phyloP scores from a whole-genome alignment of 2,113 vertebrate species.

The human (Homo sapiens) region DNA sequence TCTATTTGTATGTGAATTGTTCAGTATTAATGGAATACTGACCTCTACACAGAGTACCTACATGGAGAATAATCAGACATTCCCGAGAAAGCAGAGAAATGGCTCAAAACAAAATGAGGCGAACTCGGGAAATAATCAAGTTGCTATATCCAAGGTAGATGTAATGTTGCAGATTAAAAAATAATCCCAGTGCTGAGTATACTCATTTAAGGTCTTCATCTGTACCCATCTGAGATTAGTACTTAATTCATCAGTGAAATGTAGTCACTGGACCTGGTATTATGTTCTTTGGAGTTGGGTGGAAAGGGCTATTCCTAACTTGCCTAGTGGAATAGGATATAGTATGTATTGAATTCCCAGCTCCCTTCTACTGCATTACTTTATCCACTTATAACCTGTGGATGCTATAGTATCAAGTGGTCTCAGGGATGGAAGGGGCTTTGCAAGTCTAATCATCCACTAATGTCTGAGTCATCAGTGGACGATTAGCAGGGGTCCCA shows the following conservation, averaged over 20 bases:
- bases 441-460: neutral
- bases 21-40: slow-evolving; percentile 52
- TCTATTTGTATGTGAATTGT: slow-evolving; percentile 57
- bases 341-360: neutral
- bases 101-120: slow-evolving; percentile 39
- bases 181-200: neutral
- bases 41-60: slow-evolving; percentile 1
- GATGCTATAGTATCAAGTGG: neutral
- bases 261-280: neutral
- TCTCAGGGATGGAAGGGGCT: neutral
- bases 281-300: neutral
- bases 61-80: slow-evolving; percentile 2
- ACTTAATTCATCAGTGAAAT: neutral
- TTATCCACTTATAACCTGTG: neutral
- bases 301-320: neutral
- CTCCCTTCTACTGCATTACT: neutral
- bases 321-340: neutral
- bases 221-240: neutral
- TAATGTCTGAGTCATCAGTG: neutral
- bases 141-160: neutral
- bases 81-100: slow-evolving; percentile 29
- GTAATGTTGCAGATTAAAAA: neutral
- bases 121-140: neutral
- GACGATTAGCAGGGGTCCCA: too few species aligned
- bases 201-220: neutral